Evolutionary conservation across 1,140 invertebrate genomes (phyloP).

Genomic region (Phortica variegata): DNA sequence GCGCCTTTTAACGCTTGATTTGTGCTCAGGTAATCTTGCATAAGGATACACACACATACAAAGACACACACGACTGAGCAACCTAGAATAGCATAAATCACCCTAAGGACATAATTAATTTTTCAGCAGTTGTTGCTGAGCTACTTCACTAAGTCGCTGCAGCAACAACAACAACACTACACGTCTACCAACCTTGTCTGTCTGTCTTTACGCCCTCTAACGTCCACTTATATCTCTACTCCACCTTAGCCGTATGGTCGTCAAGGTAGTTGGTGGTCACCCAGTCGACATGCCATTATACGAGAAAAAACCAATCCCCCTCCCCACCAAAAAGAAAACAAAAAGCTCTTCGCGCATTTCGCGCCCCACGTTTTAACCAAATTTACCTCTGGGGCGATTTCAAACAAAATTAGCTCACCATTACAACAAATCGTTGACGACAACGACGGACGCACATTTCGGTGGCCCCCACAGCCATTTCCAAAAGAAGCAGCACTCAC

Average conservation of each 20-base stretch:
- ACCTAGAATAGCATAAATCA: slow-evolving; percentile 38
- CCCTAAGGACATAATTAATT: slow-evolving; percentile 57
- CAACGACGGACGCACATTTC: slow-evolving; percentile 14
- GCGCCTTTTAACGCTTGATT: slow-evolving; percentile 48
- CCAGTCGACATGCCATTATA: too few relatives aligned
- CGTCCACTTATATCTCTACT: slow-evolving; percentile 2
- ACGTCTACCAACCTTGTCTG: slow-evolving; percentile 31
- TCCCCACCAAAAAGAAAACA: too few relatives aligned
- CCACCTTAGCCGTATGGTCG: too few relatives aligned
- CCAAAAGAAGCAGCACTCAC: too few relatives aligned
- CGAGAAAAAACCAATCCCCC: too few relatives aligned
- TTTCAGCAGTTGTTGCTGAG: slow-evolving; percentile 44
- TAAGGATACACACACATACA: slow-evolving; percentile 16
- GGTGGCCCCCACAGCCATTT: not conserved
- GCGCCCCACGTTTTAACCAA: too few relatives aligned
- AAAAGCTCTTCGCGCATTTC: too few relatives aligned
- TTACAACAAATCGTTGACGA: slow-evolving; percentile 14
- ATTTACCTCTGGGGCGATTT: slow-evolving; percentile 27
- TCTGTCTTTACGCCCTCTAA: slow-evolving; percentile 42
- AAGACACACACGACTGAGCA: slow-evolving; percentile 2
- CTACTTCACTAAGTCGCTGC: slow-evolving; percentile 7
- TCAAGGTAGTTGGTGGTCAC: slow-evolving; percentile 18
- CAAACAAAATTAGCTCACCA: slow-evolving; percentile 42
- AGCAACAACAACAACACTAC: slow-evolving; percentile 4
- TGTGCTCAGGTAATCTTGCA: slow-evolving; percentile 14